phyloP scores from a whole-genome alignment of 1,140 invertebrate genomes.

The Drosophila ercepeae region DNA sequence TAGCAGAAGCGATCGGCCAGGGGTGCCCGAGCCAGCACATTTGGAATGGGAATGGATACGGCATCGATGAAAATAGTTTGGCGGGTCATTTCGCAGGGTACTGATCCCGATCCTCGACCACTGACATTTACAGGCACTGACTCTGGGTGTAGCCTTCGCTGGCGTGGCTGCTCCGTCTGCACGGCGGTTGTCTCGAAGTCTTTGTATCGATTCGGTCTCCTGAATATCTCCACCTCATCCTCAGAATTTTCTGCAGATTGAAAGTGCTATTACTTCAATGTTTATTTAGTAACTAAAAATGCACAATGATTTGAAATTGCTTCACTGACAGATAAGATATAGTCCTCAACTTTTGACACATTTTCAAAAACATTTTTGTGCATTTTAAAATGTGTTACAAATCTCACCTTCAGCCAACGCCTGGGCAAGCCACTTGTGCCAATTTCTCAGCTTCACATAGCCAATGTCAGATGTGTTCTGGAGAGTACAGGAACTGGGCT shows the following conservation, averaged over 20 bases:
- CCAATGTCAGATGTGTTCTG: not conserved
- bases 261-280: not conserved
- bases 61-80: conserved; percentile 63
- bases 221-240: conserved; percentile 50
- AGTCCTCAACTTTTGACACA: no score
- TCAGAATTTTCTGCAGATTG: conserved; percentile 56
- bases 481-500: conserved; percentile 15
- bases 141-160: not conserved
- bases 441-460: conserved; percentile 2
- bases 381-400: no score
- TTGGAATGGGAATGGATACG: conserved; percentile 27
- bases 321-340: no score
- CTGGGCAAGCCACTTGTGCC: conserved; percentile 49
- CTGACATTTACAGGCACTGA: not conserved
- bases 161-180: conserved; percentile 64
- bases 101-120: not conserved
- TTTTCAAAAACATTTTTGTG: no score
- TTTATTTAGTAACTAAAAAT: no score
- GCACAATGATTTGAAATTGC: no score
- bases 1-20: conserved; percentile 69
- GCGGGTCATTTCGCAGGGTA: conserved; percentile 53
- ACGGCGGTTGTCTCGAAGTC: conserved; percentile 3
- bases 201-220: not conserved
- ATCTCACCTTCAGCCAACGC: conserved; percentile 44
- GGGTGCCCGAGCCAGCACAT: conserved; percentile 26